A percentile compares a stretch with the other conserved stretches of the same genome.
Evolutionary conservation across 2,797 vertebrate species (phyloP).

Genomic region (Falco peregrinus): DNA sequence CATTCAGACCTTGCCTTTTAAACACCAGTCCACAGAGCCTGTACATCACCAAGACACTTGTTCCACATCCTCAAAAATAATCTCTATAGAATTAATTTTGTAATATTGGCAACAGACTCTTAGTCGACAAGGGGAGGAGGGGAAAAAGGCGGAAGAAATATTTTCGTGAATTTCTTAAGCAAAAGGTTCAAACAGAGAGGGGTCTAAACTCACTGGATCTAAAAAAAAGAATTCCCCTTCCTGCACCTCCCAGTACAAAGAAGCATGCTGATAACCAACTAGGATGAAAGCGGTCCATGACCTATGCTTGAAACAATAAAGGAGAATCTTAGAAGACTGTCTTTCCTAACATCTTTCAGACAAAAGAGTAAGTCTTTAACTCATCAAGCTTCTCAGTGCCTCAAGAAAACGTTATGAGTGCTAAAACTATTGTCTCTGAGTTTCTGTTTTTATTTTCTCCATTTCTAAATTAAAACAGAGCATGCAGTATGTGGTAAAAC

Average conservation of each 20-base stretch:
- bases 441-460: not conserved
- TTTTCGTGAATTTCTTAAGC: not conserved
- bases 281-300: not conserved
- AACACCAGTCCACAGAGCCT: not conserved
- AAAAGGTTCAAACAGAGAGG: not conserved
- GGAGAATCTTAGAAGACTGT: not conserved
- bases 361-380: not conserved
- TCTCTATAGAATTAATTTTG: not conserved
- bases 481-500: not conserved
- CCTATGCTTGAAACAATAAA: not conserved
- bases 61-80: not conserved
- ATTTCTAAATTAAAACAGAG: not conserved
- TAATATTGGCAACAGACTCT: not conserved
- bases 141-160: not conserved
- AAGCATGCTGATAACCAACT: not conserved
- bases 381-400: not conserved
- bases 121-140: not conserved
- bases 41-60: not conserved
- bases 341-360: not conserved
- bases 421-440: rapidly evolving
- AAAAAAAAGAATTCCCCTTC: not conserved
- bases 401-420: not conserved
- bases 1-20: not conserved
- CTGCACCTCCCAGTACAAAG: not conserved
- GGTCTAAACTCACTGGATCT: not conserved